Evolutionary conservation across 2,113 vertebrate genomes (phyloP).

Genomic region (Saguinus imperator): DNA sequence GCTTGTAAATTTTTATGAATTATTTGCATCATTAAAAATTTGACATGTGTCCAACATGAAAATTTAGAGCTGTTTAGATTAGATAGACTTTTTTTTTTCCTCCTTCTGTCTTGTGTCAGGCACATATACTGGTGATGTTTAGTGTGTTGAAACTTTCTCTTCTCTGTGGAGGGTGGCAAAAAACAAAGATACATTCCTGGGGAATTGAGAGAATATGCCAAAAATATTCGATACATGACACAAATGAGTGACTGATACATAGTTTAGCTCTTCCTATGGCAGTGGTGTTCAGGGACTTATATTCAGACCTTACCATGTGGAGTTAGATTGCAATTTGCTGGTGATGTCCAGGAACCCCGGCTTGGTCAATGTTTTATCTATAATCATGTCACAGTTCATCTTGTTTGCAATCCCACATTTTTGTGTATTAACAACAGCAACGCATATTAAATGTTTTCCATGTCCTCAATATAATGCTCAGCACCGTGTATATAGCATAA

Average conservation of each 20-base stretch:
- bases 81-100: not conserved
- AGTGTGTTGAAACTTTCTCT: not conserved
- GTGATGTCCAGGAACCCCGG: not conserved
- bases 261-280: not conserved
- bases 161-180: not conserved
- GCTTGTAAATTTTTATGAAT: conserved; percentile 52
- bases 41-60: not conserved
- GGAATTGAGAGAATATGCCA: not conserved
- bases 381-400: not conserved
- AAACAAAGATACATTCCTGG: not conserved
- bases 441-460: not conserved
- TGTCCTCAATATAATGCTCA: not conserved
- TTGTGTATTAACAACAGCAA: not conserved
- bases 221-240: not conserved
- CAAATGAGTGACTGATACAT: not conserved
- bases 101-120: conserved; percentile 28
- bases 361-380: not conserved
- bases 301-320: not conserved
- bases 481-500: not conserved
- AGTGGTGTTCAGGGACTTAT: not conserved
- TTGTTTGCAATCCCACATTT: not conserved
- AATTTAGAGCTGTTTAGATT: not conserved
- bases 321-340: not conserved
- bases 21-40: conserved; percentile 42
- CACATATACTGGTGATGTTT: not conserved